A percentile compares a stretch with the other conserved stretches of the same genome.
Conservation (phyloP, 2,797 vertebrate genomes). For the Oreochromis grahami region DNA sequence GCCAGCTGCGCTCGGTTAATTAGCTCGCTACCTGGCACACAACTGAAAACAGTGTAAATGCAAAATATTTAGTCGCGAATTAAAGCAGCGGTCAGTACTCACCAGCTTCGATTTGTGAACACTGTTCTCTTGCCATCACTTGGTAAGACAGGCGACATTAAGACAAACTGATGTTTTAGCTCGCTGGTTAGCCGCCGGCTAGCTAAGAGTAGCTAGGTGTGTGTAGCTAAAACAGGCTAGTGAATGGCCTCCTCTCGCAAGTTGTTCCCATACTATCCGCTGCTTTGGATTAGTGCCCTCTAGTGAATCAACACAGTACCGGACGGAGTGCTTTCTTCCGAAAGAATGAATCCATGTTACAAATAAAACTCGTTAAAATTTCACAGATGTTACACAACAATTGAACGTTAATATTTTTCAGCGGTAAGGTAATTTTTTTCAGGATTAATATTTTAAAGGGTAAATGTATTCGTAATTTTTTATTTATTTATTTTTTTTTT, state of each 20-base stretch:
- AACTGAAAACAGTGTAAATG: slow-evolving; percentile 35
- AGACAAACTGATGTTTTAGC: slow-evolving; percentile 61
- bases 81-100: slow-evolving; percentile 35
- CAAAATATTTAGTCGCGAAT: neutral
- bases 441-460: neutral
- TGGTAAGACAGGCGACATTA: slow-evolving; percentile 61
- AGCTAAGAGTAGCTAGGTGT: slow-evolving; percentile 66
- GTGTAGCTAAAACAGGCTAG: slow-evolving; percentile 68
- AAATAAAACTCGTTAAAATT: neutral
- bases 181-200: slow-evolving; percentile 69
- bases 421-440: neutral
- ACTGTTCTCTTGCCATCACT: slow-evolving; percentile 76
- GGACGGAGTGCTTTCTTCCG: neutral
- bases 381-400: neutral
- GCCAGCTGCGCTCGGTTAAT: slow-evolving; percentile 39
- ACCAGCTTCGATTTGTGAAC: slow-evolving; percentile 79
- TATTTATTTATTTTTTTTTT: neutral
- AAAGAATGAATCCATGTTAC: neutral
- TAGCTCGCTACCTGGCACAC: slow-evolving; percentile 46
- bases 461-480: neutral
- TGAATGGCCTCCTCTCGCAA: slow-evolving; percentile 71
- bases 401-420: neutral
- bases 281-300: slow-evolving; percentile 66
- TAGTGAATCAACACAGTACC: slow-evolving; percentile 2
- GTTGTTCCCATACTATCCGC: slow-evolving; percentile 51